Conservation (phyloP, 2,888 invertebrate genomes). For the Hanleya hanleyi region DNA sequence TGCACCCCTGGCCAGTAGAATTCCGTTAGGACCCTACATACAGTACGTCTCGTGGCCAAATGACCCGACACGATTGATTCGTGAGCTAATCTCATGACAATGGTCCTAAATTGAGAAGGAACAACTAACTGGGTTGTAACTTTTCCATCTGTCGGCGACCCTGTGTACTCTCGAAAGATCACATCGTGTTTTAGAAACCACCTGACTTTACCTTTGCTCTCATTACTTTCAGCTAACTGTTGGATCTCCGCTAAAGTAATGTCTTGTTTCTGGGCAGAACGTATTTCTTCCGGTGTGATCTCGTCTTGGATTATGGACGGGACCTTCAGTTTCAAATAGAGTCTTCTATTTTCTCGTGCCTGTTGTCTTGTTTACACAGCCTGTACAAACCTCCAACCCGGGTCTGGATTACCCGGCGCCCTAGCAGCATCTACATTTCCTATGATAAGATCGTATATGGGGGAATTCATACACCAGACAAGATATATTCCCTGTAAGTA, state of each 20-base stretch:
- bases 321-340: slow-evolving; percentile 18
- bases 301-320: slow-evolving; percentile 8
- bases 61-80: slow-evolving; percentile 34
- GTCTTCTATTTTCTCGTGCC: background rate
- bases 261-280: slow-evolving; percentile 18
- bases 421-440: slow-evolving; percentile 16
- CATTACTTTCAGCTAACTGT: too few species aligned
- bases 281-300: slow-evolving; percentile 13
- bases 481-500: slow-evolving; percentile 19
- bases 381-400: slow-evolving; percentile 8
- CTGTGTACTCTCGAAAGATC: too few species aligned
- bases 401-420: slow-evolving; percentile 15
- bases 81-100: slow-evolving; percentile 32
- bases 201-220: background rate
- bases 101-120: slow-evolving; percentile 15
- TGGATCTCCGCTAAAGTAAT: too few species aligned
- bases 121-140: too few species aligned
- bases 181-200: background rate
- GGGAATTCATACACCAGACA: slow-evolving; percentile 19
- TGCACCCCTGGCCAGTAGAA: slow-evolving; percentile 35
- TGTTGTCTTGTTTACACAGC: background rate
- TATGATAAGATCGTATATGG: slow-evolving; percentile 14
- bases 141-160: too few species aligned
- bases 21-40: slow-evolving; percentile 17
- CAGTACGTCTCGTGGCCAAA: slow-evolving; percentile 26